phyloP scores from a whole-genome alignment of 2,888 invertebrate species.

The Carpatolechia fugitivella region DNA sequence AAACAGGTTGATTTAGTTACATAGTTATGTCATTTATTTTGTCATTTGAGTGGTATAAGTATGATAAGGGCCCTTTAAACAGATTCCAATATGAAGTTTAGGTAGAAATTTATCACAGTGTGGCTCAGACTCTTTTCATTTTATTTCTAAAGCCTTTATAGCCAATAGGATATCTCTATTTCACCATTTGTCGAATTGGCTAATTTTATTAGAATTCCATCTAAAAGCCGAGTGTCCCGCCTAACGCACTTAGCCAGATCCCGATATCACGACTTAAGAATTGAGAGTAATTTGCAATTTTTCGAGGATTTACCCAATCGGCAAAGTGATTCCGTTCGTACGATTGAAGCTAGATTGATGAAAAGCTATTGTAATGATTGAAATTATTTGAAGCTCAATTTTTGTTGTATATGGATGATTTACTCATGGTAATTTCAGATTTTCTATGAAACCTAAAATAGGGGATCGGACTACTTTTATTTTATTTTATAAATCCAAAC shows the following conservation, averaged over 20 bases:
- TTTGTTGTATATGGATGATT: neutral
- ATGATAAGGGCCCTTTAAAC: too few species aligned
- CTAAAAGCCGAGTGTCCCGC: conserved; percentile 20
- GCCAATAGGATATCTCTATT: neutral
- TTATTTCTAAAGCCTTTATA: neutral
- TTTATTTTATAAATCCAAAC: too few species aligned
- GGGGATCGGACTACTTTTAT: too few species aligned
- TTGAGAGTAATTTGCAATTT: conserved; percentile 15
- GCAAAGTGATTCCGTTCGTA: neutral
- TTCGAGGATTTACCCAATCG: conserved; percentile 8
- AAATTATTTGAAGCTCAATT: neutral
- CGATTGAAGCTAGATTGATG: neutral
- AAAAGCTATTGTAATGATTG: neutral
- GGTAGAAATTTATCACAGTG: too few species aligned
- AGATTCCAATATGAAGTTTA: too few species aligned
- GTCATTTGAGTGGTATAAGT: too few species aligned
- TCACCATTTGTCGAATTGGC: conserved; percentile 19
- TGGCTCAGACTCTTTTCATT: neutral
- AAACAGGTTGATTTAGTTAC: too few species aligned
- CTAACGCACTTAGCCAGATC: conserved; percentile 26
- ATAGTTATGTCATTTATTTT: too few species aligned
- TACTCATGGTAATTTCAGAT: too few species aligned
- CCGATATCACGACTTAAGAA: conserved; percentile 9
- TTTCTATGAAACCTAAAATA: too few species aligned
- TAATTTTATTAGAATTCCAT: conserved; percentile 23